phyloP scores from a whole-genome alignment of 2,113 vertebrate genomes.

The Orientallactaga bullata region DNA sequence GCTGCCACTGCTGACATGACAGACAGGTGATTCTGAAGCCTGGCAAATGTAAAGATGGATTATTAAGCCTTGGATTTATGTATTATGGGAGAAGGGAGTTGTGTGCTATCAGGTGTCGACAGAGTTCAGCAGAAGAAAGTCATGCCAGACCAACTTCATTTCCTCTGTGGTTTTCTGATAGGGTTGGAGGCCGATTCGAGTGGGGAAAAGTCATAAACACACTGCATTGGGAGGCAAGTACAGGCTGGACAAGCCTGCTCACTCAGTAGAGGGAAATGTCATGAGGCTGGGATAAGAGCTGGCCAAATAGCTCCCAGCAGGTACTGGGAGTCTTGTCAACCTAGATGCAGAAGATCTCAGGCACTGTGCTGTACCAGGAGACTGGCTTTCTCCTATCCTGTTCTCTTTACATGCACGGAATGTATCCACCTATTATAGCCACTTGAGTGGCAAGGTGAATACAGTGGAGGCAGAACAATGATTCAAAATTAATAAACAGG shows the following conservation, averaged over 20 bases:
- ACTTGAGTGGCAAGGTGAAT: background rate
- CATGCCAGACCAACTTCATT: background rate
- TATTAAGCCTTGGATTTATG: background rate
- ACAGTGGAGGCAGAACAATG: background rate
- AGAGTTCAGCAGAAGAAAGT: background rate
- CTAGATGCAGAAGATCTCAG: background rate
- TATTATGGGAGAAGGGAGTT: background rate
- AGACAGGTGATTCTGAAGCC: background rate
- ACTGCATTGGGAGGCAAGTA: accelerated
- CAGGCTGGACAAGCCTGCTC: background rate
- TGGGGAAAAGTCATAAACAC: background rate
- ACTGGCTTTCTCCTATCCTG: background rate
- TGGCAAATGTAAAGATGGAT: background rate
- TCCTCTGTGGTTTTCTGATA: background rate
- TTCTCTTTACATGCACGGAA: accelerated
- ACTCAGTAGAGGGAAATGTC: accelerated
- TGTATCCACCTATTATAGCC: accelerated
- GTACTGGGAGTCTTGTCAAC: accelerated
- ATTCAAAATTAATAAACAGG: background rate
- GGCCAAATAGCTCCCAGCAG: background rate
- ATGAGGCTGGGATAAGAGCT: accelerated
- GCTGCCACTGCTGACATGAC: constrained; percentile 2
- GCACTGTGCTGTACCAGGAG: no score
- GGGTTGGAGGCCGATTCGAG: background rate
- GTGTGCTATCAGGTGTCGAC: background rate